Evolutionary conservation across 2,113 vertebrate species (phyloP).

Genomic region (Saguinus midas): DNA sequence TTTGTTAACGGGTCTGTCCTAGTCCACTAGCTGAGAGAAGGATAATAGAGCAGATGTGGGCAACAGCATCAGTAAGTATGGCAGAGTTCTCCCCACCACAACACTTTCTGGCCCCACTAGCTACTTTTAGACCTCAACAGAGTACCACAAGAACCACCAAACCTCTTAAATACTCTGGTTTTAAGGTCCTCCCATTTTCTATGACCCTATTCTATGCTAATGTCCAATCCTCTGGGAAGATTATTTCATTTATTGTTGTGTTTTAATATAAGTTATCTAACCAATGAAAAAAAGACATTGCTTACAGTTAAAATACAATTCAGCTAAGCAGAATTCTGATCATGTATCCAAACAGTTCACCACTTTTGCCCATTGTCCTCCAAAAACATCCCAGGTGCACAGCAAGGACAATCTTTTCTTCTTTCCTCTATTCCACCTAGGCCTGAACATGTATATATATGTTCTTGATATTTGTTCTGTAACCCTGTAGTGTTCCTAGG

Average conservation of each 20-base stretch:
- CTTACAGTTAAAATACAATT: not conserved
- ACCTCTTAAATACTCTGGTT: not conserved
- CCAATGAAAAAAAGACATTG: not conserved
- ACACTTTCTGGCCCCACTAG: not conserved
- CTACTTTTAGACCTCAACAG: not conserved
- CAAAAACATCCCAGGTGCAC: not conserved
- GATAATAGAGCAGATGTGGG: not conserved
- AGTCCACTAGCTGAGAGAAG: not conserved
- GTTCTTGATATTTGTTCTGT: not conserved
- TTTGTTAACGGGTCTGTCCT: not conserved
- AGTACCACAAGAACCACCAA: not conserved
- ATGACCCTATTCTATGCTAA: not conserved
- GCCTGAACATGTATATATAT: not conserved
- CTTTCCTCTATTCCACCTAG: not conserved
- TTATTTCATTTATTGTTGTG: conserved; percentile 2
- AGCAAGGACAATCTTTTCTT: not conserved
- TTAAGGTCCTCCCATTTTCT: not conserved
- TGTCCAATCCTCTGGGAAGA: not conserved
- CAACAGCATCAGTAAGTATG: not conserved
- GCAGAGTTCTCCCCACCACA: not conserved
- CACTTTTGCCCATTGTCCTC: not conserved
- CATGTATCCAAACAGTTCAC: not conserved
- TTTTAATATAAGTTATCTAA: not conserved
- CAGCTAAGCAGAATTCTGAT: not conserved
- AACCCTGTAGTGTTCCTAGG: not conserved